These are phyloP conservation scores for Microcebus murinus DNA, from an alignment of 2,113 vertebrate genomes.

Conservation along the genomic window DNA sequence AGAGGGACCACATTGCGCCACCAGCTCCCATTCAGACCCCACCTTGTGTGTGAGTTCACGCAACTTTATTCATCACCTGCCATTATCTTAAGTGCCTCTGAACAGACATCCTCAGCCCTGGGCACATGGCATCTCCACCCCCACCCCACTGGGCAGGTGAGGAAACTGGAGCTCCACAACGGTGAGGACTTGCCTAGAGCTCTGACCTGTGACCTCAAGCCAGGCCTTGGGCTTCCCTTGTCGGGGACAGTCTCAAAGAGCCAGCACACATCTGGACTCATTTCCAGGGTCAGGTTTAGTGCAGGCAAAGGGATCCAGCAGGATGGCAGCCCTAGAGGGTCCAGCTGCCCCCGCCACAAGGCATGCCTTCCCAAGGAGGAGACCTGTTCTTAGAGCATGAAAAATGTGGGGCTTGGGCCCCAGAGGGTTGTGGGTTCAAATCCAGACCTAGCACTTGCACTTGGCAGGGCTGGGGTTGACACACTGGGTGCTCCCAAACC, in stretches of 20 bases:
- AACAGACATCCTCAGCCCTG: rapidly evolving
- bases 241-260: not conserved
- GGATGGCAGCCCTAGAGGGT: no score
- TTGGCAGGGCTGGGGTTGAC: not conserved
- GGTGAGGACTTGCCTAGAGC: not conserved
- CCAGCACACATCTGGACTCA: no score
- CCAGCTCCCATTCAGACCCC: not conserved
- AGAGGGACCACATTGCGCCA: no score
- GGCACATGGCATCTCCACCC: not conserved
- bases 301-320: not conserved
- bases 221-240: not conserved
- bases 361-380: not conserved
- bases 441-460: not conserved
- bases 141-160: not conserved
- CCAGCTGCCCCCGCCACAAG: no score
- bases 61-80: not conserved
- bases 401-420: not conserved
- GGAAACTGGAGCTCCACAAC: no score
- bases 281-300: not conserved
- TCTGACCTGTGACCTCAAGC: not conserved
- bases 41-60: not conserved
- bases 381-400: not conserved
- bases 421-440: not conserved
- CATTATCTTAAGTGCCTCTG: not conserved
- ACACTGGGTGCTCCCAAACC: not conserved